These are phyloP conservation scores for Drosophila diplacantha DNA, from an alignment of 2,888 invertebrate species.

Conservation along the genomic window DNA sequence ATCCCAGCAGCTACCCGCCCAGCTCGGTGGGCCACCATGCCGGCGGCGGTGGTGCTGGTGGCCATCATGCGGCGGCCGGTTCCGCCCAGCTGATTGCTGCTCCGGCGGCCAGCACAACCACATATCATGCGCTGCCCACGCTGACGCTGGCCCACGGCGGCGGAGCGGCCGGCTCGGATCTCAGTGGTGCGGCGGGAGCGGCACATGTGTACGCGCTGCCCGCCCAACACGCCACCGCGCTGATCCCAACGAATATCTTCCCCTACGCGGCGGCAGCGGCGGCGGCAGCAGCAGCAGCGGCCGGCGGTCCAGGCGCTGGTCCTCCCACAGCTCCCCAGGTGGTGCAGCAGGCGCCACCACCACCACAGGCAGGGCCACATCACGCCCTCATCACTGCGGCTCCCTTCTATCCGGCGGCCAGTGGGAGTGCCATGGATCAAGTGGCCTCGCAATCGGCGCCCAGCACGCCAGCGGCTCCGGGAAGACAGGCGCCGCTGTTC, in stretches of 20 bases:
- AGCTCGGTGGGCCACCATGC: constrained; percentile 32
- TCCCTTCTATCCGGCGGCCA: constrained; percentile 72
- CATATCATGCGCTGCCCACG: constrained; percentile 75
- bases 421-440: constrained; percentile 46
- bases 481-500: constrained; percentile 75
- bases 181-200: constrained; percentile 63
- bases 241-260: constrained; percentile 77
- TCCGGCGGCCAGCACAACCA: constrained; percentile 66
- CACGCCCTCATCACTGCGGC: constrained; percentile 75
- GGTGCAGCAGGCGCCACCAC: constrained; percentile 53
- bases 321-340: constrained; percentile 60
- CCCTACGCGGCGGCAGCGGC: constrained; percentile 73
- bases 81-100: constrained; percentile 54
- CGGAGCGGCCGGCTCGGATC: constrained; percentile 65
- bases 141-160: constrained; percentile 69
- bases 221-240: constrained; percentile 73
- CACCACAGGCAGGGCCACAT: constrained; percentile 65
- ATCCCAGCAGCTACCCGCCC: constrained; percentile 56
- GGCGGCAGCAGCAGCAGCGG: constrained; percentile 57
- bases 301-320: constrained; percentile 31
- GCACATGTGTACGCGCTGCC: constrained; percentile 77
- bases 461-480: constrained; percentile 74
- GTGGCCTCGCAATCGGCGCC: constrained; percentile 76
- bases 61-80: constrained; percentile 58
- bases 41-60: constrained; percentile 12